Percentiles rank a stretch among this genome's conserved stretches.
Evolutionary conservation across 2,888 invertebrate genomes (phyloP).

Genomic region (Chaitophorus viminalis): DNA sequence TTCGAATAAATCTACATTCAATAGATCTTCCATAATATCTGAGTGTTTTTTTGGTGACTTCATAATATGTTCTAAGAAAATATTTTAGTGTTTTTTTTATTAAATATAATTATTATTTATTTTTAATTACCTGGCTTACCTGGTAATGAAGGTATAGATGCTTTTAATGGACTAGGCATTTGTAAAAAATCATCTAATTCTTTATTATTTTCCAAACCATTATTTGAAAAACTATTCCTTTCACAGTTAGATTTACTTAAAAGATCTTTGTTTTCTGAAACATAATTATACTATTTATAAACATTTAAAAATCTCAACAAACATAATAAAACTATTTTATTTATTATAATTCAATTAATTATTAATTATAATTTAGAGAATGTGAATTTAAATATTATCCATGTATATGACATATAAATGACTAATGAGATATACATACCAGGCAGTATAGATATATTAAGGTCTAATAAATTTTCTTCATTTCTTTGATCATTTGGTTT

Average conservation of each 20-base stretch:
- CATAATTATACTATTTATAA: not conserved
- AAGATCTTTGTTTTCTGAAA: constrained; percentile 34
- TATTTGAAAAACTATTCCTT: constrained; percentile 34
- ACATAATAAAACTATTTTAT: not conserved
- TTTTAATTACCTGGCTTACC: constrained; percentile 1
- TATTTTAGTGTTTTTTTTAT: not conserved
- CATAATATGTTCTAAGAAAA: constrained; percentile 26
- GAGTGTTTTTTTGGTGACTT: not conserved
- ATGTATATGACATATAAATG: not conserved
- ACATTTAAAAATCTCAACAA: not conserved
- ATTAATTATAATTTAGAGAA: too few species aligned
- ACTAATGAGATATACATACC: constrained; percentile 15
- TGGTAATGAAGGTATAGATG: constrained; percentile 8
- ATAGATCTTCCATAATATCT: not conserved
- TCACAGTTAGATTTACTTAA: constrained; percentile 27
- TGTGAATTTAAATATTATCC: not conserved
- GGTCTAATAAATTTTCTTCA: constrained; percentile 49
- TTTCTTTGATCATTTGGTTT: constrained; percentile 14
- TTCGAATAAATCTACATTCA: constrained; percentile 48
- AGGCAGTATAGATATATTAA: constrained; percentile 19
- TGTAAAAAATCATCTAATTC: constrained; percentile 52
- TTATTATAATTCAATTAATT: too few species aligned
- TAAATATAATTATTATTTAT: not conserved
- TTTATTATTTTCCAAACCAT: not conserved
- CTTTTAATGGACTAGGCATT: constrained; percentile 32